Conservation (phyloP, 2,113 vertebrate species). For the Cathartes aura region DNA sequence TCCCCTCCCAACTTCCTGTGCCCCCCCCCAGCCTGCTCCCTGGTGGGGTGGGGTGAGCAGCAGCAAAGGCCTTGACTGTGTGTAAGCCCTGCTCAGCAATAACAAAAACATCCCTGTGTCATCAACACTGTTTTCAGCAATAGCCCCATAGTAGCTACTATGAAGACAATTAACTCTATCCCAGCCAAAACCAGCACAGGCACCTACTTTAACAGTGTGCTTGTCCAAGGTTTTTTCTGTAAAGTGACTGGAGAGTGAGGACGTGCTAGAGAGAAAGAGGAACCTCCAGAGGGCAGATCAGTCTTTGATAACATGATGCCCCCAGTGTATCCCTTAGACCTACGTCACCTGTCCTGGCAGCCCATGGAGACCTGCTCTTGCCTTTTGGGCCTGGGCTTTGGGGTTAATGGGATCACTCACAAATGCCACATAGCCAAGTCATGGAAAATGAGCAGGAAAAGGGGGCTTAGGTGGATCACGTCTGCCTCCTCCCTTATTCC, state of each 20-base stretch:
- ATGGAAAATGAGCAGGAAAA: not conserved
- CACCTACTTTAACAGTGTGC: not conserved
- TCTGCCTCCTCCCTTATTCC: not conserved
- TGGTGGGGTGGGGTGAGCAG: no score
- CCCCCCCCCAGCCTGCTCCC: no score
- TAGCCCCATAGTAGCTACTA: no score
- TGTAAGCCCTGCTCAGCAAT: no score
- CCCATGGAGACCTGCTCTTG: not conserved
- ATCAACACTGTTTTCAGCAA: no score
- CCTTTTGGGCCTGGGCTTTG: not conserved
- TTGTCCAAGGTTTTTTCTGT: not conserved
- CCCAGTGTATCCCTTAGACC: not conserved
- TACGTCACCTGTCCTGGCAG: not conserved
- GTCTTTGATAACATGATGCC: not conserved
- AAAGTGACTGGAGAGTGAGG: not conserved
- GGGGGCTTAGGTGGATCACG: not conserved
- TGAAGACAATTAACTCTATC: no score
- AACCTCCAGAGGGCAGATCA: not conserved
- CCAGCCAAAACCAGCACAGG: no score
- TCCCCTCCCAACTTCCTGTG: no score
- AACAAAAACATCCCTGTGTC: no score
- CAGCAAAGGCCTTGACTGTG: no score
- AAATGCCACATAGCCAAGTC: not conserved
- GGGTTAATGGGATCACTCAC: not conserved
- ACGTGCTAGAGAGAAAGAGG: not conserved